A percentile compares a stretch with the other conserved stretches of the same genome.
phyloP scores from a whole-genome alignment of 2,888 invertebrate species.

The Sicus ferrugineus region DNA sequence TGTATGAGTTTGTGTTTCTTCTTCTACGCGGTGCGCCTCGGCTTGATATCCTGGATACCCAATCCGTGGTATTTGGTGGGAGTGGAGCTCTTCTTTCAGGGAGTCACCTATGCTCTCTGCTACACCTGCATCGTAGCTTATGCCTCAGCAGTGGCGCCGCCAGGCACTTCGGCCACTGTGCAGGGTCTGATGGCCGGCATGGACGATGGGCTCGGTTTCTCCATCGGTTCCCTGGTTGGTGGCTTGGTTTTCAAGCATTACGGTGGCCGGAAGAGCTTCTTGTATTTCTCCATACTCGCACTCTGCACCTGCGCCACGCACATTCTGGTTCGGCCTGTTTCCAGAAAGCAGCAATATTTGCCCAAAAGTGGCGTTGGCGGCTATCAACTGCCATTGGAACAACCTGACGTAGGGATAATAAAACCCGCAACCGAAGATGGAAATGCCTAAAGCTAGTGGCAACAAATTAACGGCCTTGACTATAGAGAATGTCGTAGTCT shows the following conservation, averaged over 20 bases:
- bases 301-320: slow-evolving; percentile 61
- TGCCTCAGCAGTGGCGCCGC: slow-evolving; percentile 72
- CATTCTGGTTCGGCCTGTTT: slow-evolving; percentile 58
- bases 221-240: slow-evolving; percentile 78
- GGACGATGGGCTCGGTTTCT: slow-evolving; percentile 85
- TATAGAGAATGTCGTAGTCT: too few species aligned
- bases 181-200: slow-evolving; percentile 88
- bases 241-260: slow-evolving; percentile 73
- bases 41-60: slow-evolving; percentile 77
- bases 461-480: too few species aligned
- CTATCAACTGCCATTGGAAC: slow-evolving; percentile 53
- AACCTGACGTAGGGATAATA: too few species aligned
- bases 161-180: slow-evolving; percentile 82
- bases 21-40: slow-evolving; percentile 78
- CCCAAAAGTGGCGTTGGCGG: slow-evolving; percentile 48
- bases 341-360: slow-evolving; percentile 57
- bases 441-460: too few species aligned
- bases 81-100: slow-evolving; percentile 83
- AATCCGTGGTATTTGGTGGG: slow-evolving; percentile 85
- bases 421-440: too few species aligned
- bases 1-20: slow-evolving; percentile 81
- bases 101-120: slow-evolving; percentile 86
- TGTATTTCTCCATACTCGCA: slow-evolving; percentile 64
- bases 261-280: slow-evolving; percentile 70
- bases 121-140: slow-evolving; percentile 83